These are phyloP conservation scores for Platanista minor DNA, from an alignment of 2,113 vertebrate species.

Conservation along the genomic window DNA sequence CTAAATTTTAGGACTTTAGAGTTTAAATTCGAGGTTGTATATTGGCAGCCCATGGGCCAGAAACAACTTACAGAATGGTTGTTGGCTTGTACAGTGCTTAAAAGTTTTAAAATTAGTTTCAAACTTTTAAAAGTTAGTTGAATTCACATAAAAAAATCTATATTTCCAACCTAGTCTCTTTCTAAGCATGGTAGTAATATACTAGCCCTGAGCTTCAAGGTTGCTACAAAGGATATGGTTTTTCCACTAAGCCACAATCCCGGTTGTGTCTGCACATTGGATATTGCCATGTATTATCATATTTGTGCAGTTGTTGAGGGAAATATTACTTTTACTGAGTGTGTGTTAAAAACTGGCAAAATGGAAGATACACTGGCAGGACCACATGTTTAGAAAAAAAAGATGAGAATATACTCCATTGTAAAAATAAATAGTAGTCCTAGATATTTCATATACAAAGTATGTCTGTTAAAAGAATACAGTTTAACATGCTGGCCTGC, in stretches of 20 bases:
- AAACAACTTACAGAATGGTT: constrained; percentile 11
- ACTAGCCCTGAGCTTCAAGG: background rate
- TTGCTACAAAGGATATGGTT: background rate
- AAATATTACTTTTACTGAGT: background rate
- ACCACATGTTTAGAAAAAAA: background rate
- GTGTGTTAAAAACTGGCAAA: background rate
- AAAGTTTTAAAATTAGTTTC: background rate
- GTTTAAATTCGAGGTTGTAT: background rate
- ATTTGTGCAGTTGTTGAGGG: background rate
- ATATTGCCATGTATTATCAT: background rate
- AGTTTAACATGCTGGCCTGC: background rate
- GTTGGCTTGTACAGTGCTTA: background rate
- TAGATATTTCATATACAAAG: background rate
- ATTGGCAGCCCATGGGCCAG: background rate
- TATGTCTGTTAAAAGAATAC: background rate
- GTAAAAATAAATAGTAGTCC: background rate
- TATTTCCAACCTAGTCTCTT: background rate
- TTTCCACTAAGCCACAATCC: background rate
- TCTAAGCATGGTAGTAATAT: background rate
- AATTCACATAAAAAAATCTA: constrained; percentile 9
- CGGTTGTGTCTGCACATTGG: background rate
- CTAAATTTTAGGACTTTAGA: background rate
- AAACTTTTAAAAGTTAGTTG: constrained; percentile 5
- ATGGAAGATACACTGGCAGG: background rate
- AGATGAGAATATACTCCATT: background rate